Conservation (phyloP, 2,888 invertebrate genomes). For the Cryptus armator region DNA sequence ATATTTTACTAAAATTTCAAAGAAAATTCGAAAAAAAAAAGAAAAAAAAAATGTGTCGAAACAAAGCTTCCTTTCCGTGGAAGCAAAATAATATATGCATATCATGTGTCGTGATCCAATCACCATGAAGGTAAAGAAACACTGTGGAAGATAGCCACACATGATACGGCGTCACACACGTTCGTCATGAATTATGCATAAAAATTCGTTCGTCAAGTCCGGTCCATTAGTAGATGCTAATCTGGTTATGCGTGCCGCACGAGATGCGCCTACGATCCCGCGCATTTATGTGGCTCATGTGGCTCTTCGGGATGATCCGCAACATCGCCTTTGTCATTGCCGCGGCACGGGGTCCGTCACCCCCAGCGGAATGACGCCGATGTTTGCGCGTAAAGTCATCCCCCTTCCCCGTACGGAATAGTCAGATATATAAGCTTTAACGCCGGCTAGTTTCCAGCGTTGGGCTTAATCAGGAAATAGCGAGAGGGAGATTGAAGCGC, state of each 20-base stretch:
- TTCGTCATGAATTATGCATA: slow-evolving; percentile 35
- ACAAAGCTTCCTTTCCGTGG: too few species aligned
- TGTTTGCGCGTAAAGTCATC: not conserved
- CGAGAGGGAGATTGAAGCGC: slow-evolving; percentile 33
- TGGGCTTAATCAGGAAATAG: slow-evolving; percentile 47
- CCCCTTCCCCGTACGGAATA: not conserved
- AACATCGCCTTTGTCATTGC: slow-evolving; percentile 1
- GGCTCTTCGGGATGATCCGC: slow-evolving; percentile 25
- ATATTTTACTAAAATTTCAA: too few species aligned
- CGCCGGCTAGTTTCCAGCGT: slow-evolving; percentile 20
- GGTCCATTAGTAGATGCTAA: slow-evolving; percentile 48
- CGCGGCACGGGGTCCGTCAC: not conserved
- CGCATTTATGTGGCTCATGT: slow-evolving; percentile 27
- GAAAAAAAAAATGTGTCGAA: too few species aligned
- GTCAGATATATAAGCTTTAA: slow-evolving; percentile 9
- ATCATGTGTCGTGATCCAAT: not conserved
- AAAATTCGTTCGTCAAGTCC: slow-evolving; percentile 34
- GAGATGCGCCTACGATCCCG: slow-evolving; percentile 5
- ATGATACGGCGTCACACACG: not conserved
- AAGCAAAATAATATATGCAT: too few species aligned
- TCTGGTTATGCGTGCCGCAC: slow-evolving; percentile 43
- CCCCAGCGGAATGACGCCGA: slow-evolving; percentile 26
- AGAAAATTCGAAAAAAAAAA: too few species aligned
- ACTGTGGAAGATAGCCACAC: not conserved
- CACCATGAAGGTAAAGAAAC: not conserved